phyloP scores from a whole-genome alignment of 2,888 invertebrate genomes.

The Drosophila phalerata region DNA sequence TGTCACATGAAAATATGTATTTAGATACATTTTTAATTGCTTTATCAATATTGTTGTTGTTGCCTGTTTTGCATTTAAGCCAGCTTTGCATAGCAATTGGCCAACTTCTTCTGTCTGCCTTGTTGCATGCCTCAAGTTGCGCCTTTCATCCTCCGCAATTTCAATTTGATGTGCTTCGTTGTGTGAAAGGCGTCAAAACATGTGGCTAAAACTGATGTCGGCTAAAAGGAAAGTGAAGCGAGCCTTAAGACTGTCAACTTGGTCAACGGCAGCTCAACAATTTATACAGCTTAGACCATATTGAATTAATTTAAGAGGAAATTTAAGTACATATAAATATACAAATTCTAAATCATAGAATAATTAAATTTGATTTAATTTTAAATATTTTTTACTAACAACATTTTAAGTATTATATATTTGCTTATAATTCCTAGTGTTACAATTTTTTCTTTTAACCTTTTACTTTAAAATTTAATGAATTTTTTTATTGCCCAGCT shows the following conservation, averaged over 20 bases:
- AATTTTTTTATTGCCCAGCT: too few species aligned
- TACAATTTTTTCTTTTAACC: too few species aligned
- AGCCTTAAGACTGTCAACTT: neutral
- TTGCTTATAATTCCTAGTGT: too few species aligned
- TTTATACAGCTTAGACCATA: neutral
- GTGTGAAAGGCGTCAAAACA: slow-evolving; percentile 71
- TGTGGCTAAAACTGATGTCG: slow-evolving; percentile 49
- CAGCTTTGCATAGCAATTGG: slow-evolving; percentile 75
- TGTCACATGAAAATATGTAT: slow-evolving; percentile 66
- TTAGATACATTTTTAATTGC: slow-evolving; percentile 79
- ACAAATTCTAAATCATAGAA: too few species aligned
- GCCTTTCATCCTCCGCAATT: slow-evolving; percentile 55
- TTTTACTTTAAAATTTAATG: too few species aligned
- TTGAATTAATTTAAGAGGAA: too few species aligned
- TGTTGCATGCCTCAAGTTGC: slow-evolving; percentile 1
- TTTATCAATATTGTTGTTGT: slow-evolving; percentile 69
- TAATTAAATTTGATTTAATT: too few species aligned
- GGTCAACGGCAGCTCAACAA: neutral
- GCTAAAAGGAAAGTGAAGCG: slow-evolving; percentile 40
- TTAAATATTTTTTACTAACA: too few species aligned
- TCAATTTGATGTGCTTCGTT: slow-evolving; percentile 47
- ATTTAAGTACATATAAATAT: too few species aligned
- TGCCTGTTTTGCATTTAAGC: slow-evolving; percentile 56
- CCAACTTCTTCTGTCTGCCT: slow-evolving; percentile 32
- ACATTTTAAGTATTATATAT: too few species aligned